Conservation (phyloP, 2,888 invertebrate genomes). For the Drosophila yooni region DNA sequence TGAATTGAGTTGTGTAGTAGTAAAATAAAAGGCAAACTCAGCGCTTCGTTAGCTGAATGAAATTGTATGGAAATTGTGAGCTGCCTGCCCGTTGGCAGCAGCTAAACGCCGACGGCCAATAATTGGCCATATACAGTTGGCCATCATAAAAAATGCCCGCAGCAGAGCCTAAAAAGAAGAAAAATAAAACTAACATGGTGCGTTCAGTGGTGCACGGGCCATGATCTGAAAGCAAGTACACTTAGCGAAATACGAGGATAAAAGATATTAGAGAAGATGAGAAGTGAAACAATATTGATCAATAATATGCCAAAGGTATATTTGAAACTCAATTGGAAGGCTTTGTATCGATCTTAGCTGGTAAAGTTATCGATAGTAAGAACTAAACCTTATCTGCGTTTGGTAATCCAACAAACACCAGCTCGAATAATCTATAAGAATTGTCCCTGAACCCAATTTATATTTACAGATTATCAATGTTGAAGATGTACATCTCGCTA, state of each 20-base stretch:
- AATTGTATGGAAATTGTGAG: conserved; percentile 45
- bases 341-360: too few relatives aligned
- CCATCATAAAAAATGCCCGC: conserved; percentile 40
- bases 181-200: conserved; percentile 47
- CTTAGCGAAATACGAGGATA: not conserved
- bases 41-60: conserved; percentile 39
- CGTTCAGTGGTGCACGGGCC: conserved; percentile 39
- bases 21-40: conserved; percentile 23
- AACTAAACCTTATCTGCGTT: not conserved
- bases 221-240: conserved; percentile 28
- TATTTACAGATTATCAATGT: too few relatives aligned
- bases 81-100: not conserved
- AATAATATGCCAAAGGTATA: not conserved
- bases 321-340: not conserved
- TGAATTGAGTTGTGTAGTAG: conserved; percentile 20
- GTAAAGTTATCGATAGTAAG: too few relatives aligned
- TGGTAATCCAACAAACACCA: not conserved
- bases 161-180: conserved; percentile 21
- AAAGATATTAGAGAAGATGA: not conserved
- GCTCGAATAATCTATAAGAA: too few relatives aligned
- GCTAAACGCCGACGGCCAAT: conserved; percentile 22
- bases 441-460: too few relatives aligned
- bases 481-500: too few relatives aligned
- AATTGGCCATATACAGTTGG: conserved; percentile 38
- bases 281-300: not conserved